These are phyloP conservation scores for Eustalomyia histrio DNA, from an alignment of 2,888 invertebrate genomes.

Conservation along the genomic window DNA sequence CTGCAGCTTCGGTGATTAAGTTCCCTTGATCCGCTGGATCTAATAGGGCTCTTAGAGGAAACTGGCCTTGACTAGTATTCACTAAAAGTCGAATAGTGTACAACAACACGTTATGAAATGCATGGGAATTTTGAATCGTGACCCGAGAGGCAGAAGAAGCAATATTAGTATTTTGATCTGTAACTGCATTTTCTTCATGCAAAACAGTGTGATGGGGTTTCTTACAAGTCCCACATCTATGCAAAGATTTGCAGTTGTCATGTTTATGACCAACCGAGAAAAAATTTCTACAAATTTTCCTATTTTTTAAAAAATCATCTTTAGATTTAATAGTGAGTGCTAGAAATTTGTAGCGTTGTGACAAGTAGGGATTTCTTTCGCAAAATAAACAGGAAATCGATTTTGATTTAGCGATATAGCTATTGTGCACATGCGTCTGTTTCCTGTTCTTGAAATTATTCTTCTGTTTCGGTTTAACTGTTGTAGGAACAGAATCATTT, in stretches of 20 bases:
- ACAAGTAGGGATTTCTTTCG: slow-evolving; percentile 16
- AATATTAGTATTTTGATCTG: slow-evolving; percentile 3
- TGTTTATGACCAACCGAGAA: slow-evolving; percentile 1
- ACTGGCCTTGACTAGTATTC: too few relatives aligned
- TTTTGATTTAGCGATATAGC: background rate
- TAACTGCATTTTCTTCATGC: background rate
- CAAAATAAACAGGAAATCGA: slow-evolving; percentile 27
- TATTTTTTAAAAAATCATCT: too few relatives aligned
- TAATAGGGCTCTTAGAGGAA: too few relatives aligned
- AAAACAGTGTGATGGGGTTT: slow-evolving; percentile 20
- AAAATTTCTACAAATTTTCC: too few relatives aligned
- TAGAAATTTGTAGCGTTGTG: slow-evolving; percentile 35
- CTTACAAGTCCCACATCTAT: slow-evolving; percentile 9
- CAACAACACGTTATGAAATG: too few relatives aligned
- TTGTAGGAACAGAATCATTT: background rate
- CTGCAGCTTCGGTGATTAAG: too few relatives aligned
- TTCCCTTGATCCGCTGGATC: too few relatives aligned
- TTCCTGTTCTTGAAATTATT: background rate
- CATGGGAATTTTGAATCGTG: too few relatives aligned
- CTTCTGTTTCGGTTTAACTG: background rate
- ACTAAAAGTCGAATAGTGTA: too few relatives aligned
- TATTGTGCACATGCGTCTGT: background rate
- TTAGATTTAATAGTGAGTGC: background rate
- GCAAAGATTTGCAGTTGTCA: slow-evolving; percentile 5
- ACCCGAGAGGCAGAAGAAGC: too few relatives aligned